Evolutionary conservation across 2,113 vertebrate species (phyloP).

Genomic region (Mesembrinibis cayennensis): DNA sequence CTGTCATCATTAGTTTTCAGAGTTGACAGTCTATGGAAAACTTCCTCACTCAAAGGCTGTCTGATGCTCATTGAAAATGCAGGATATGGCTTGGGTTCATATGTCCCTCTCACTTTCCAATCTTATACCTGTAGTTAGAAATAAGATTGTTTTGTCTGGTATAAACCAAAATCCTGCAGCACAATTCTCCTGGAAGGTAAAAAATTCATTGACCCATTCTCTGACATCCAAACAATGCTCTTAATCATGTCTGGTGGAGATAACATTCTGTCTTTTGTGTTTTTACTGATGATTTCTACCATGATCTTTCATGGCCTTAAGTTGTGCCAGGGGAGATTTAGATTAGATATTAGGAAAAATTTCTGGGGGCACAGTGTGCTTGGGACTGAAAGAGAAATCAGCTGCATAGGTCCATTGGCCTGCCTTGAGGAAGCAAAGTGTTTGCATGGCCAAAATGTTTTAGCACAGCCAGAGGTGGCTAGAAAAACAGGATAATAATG

Average conservation of each 20-base stretch:
- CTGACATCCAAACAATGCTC: background rate
- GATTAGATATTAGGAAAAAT: too few relatives aligned
- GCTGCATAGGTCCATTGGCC: background rate
- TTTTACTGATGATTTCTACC: background rate
- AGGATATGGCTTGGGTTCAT: background rate
- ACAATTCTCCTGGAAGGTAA: background rate
- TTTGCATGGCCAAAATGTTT: background rate
- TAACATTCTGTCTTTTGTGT: background rate
- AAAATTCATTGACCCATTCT: background rate
- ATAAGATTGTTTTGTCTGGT: background rate
- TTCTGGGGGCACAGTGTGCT: background rate
- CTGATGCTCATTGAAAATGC: background rate
- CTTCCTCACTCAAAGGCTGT: background rate
- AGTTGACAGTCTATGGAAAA: background rate
- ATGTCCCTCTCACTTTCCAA: background rate
- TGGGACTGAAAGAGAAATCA: background rate
- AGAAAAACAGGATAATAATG: background rate
- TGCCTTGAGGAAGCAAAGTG: background rate
- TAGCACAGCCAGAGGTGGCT: background rate
- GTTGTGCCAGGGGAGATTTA: too few relatives aligned
- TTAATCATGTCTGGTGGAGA: background rate
- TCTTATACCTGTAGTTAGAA: background rate
- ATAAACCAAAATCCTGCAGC: accelerated
- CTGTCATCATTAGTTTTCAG: background rate
- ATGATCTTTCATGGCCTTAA: background rate